Evolutionary conservation across 1,140 invertebrate genomes (phyloP).

Genomic region (Anastrepha ludens): DNA sequence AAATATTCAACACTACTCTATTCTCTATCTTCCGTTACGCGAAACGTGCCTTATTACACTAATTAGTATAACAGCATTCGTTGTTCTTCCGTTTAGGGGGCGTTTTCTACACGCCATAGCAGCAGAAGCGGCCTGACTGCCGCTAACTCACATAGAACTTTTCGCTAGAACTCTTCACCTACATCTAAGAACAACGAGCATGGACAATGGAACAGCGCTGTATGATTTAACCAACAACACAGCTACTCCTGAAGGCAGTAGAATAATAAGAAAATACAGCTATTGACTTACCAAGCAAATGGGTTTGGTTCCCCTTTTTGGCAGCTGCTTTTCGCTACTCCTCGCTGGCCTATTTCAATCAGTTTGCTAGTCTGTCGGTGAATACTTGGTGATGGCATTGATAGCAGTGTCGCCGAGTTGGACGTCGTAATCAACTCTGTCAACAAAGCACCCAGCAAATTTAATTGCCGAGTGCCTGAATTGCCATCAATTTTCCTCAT

Average conservation of each 20-base stretch:
- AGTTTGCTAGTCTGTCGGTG: not conserved
- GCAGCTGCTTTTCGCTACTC: not conserved
- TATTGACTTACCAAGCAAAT: not conserved
- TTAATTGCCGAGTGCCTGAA: conserved; percentile 35
- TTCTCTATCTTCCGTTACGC: not conserved
- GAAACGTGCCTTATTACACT: conserved; percentile 39
- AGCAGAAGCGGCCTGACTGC: not conserved
- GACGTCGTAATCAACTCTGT: conserved; percentile 36
- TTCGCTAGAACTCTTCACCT: not conserved
- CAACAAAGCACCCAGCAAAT: conserved; percentile 44
- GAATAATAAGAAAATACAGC: not conserved
- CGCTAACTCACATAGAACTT: not conserved
- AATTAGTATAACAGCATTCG: conserved; percentile 15
- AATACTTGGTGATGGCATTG: not conserved
- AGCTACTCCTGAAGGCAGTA: not conserved
- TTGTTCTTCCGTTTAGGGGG: conserved; percentile 3
- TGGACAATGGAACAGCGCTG: not conserved
- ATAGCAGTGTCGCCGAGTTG: not conserved
- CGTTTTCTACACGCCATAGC: not conserved
- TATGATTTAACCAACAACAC: no score
- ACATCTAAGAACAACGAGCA: no score
- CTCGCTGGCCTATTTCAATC: not conserved
- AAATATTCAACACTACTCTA: not conserved
- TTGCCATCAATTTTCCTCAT: conserved; percentile 41
- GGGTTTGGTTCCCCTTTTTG: not conserved